Percentiles rank a stretch among this genome's conserved stretches.
Conservation (phyloP, 1,140 invertebrate genomes). For the Apocrypta bakeri region DNA sequence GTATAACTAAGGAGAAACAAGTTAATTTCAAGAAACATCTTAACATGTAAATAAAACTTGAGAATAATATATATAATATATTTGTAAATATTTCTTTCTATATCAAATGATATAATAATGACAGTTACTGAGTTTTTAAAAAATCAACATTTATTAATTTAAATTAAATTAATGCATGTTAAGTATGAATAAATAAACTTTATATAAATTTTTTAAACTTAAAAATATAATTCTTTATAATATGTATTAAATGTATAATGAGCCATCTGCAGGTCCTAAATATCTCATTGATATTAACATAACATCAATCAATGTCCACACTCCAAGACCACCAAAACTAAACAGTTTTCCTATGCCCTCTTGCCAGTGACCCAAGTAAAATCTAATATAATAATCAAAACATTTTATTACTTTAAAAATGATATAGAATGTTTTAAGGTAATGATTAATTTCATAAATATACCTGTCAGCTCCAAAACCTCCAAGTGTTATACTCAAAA, state of each 20-base stretch:
- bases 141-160: background rate
- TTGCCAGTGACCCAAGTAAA: slow-evolving; percentile 93
- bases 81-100: background rate
- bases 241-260: slow-evolving; percentile 88
- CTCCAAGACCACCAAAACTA: slow-evolving; percentile 98
- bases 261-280: slow-evolving; percentile 95
- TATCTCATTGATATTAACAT: slow-evolving; percentile 97
- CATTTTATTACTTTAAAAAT: slow-evolving; percentile 56
- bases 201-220: background rate
- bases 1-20: background rate
- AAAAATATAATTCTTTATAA: background rate
- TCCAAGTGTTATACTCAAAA: slow-evolving; percentile 94
- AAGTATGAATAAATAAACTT: background rate
- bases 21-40: background rate
- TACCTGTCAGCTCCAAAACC: slow-evolving; percentile 97
- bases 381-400: slow-evolving; percentile 67
- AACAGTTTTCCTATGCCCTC: slow-evolving; percentile 99
- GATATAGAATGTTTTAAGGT: slow-evolving; percentile 25
- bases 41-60: background rate
- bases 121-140: background rate
- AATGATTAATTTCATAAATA: slow-evolving; percentile 6
- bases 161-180: background rate
- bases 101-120: background rate
- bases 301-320: slow-evolving; percentile 99
- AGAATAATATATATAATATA: background rate